A percentile compares a stretch with the other conserved stretches of the same genome.
Evolutionary conservation across 2,888 invertebrate genomes (phyloP).

Genomic region (Drosophila austrosaltans): DNA sequence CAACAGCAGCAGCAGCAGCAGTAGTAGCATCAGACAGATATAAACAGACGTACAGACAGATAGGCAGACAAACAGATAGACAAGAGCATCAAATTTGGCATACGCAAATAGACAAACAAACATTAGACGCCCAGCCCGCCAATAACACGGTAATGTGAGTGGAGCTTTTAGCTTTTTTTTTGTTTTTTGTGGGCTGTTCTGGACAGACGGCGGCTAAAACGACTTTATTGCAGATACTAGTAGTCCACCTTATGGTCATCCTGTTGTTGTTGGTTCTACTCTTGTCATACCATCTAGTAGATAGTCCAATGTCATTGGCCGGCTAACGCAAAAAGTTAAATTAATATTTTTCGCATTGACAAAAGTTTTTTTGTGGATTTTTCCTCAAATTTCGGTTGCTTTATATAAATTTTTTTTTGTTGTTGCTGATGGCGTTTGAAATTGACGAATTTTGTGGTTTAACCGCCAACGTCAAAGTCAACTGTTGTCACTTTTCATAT

Average conservation of each 20-base stretch:
- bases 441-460: slow-evolving; percentile 74
- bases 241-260: slow-evolving; percentile 7
- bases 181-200: slow-evolving; percentile 26
- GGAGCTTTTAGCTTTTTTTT: background rate
- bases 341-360: slow-evolving; percentile 72
- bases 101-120: slow-evolving; percentile 59
- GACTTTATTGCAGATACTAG: slow-evolving; percentile 24
- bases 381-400: slow-evolving; percentile 1
- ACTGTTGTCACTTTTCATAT: slow-evolving; percentile 56
- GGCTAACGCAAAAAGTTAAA: slow-evolving; percentile 74
- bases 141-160: slow-evolving; percentile 1
- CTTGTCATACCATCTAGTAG: background rate
- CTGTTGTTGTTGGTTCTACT: no score
- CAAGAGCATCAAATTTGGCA: slow-evolving; percentile 48
- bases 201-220: slow-evolving; percentile 24
- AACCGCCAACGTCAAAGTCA: slow-evolving; percentile 70
- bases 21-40: slow-evolving; percentile 36
- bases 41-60: slow-evolving; percentile 29
- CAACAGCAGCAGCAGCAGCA: slow-evolving; percentile 44
- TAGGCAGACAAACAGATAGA: background rate
- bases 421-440: slow-evolving; percentile 37
- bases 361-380: slow-evolving; percentile 44
- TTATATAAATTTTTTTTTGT: background rate
- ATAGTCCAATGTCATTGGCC: slow-evolving; percentile 54
- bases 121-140: slow-evolving; percentile 35